Percentiles rank a stretch among this genome's conserved stretches.
phyloP scores from a whole-genome alignment of 2,888 invertebrate genomes.

The Camptogramma bilineatum region DNA sequence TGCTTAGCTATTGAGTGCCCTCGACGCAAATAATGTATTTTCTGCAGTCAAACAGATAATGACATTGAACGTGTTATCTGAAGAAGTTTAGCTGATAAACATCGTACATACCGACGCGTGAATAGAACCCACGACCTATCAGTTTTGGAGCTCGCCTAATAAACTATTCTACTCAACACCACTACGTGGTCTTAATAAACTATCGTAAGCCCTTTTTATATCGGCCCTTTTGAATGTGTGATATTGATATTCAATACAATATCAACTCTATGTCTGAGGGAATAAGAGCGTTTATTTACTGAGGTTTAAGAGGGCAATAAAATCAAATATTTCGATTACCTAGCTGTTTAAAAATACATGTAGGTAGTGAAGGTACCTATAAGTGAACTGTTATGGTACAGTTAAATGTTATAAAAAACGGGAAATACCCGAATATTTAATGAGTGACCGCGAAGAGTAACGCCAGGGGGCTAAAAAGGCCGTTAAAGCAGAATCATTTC shows the following conservation, averaged over 20 bases:
- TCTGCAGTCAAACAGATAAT: too few species aligned
- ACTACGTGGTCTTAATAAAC: slow-evolving; percentile 28
- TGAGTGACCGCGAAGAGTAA: too few species aligned
- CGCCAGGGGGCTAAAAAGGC: too few species aligned
- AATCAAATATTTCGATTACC: slow-evolving; percentile 10
- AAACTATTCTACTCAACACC: slow-evolving; percentile 7
- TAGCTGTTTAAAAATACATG: slow-evolving; percentile 12
- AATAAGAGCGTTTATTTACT: not conserved
- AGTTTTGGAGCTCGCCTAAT: not conserved
- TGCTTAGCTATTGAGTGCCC: too few species aligned
- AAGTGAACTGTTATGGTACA: too few species aligned
- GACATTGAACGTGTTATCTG: too few species aligned
- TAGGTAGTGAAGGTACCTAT: not conserved
- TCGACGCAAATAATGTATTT: too few species aligned
- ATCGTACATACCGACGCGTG: not conserved
- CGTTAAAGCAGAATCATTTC: too few species aligned
- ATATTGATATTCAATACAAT: slow-evolving; percentile 19
- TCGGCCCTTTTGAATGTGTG: slow-evolving; percentile 31
- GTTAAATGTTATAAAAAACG: too few species aligned
- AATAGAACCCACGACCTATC: slow-evolving; percentile 2
- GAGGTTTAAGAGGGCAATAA: slow-evolving; percentile 4
- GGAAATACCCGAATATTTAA: too few species aligned
- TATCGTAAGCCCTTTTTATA: slow-evolving; percentile 24
- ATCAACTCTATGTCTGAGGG: slow-evolving; percentile 1
- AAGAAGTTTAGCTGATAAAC: not conserved